These are phyloP conservation scores for Geopemphigus sp. DNA, from an alignment of 1,140 invertebrate species.

Conservation along the genomic window DNA sequence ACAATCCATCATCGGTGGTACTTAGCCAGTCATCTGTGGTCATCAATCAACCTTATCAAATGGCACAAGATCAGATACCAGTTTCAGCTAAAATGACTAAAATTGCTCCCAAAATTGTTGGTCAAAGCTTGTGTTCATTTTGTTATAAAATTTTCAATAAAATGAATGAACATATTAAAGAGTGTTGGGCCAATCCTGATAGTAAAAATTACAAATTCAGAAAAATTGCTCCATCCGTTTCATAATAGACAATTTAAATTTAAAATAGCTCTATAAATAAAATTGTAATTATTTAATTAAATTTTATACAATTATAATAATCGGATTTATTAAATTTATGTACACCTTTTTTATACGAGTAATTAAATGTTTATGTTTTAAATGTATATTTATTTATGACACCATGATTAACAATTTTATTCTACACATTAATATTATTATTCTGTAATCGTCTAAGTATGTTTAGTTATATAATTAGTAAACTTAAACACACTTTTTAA, in stretches of 20 bases:
- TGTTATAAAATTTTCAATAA: slow-evolving; percentile 18
- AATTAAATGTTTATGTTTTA: too few species aligned
- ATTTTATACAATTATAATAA: too few species aligned
- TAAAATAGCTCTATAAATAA: too few species aligned
- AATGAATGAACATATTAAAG: slow-evolving; percentile 14
- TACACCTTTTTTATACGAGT: too few species aligned
- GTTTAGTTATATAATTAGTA: too few species aligned
- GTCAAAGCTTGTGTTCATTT: slow-evolving; percentile 17
- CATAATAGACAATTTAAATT: neutral
- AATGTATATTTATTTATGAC: too few species aligned
- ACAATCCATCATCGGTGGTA: neutral
- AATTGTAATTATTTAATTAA: too few species aligned
- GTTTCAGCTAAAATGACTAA: neutral
- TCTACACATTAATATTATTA: too few species aligned
- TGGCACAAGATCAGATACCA: neutral
- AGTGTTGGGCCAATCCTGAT: slow-evolving; percentile 26
- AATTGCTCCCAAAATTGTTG: neutral
- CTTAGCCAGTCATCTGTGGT: slow-evolving; percentile 27
- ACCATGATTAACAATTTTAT: too few species aligned
- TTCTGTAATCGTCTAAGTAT: too few species aligned
- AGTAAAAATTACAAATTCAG: slow-evolving; percentile 36
- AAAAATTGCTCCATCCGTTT: slow-evolving; percentile 31
- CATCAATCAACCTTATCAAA: slow-evolving; percentile 20
- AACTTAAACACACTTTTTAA: too few species aligned
- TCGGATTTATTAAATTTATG: too few species aligned